Base-by-base conservation (phyloP, 2,888 invertebrate species). In the Tineola bisselliella region DNA sequence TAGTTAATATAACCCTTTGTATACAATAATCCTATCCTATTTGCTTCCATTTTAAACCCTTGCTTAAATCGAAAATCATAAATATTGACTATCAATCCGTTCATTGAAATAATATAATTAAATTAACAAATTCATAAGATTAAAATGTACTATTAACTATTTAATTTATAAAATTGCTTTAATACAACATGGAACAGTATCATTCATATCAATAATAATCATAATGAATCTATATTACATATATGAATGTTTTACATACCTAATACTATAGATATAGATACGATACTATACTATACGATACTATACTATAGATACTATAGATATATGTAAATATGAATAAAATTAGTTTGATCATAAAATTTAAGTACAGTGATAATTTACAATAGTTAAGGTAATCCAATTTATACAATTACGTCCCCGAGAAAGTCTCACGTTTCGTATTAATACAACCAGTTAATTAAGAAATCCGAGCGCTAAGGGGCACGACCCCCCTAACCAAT, bases 361-460 rank as follows among this genome's bases (percentile, higher is more conserved):
- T 13, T 58, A 17, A 58, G 15, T 58, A n/a, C 58, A 58, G n/a
- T 31, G 33, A 58, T 58, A 33, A 58, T 58, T 58, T 13, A 58
- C 58, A 58, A 58, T 58, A 58, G 58, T 58, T 58, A 58, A 33
- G 13, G 17, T 58, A 58, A 58, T 58, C 58, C 33, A 33, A 58
- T 58, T 33, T n/a, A 17, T 58, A 33, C 31, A 58, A 15, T 58
- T 58, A 58, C 58, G 31, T 25, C 30, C 58, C 33, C 12, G 58
- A 33, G 31, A 33, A 33, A 33, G 33, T 17, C 54, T 18, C 58
- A 33, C 33, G 58, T 33, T 33, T 31, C 33, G 19, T 58, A 58
- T 58, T 58, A 31, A 58, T 58, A 58, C 17, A 33, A 56, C 30
- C 31, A 17, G 33, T 58, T 58, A 31, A 58, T 54, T 54, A 48